Evolutionary conservation across 2,113 vertebrate species (phyloP), one percentile per base, ranked within the genome.

Genomic region (Dasypus novemcinctus): DNA sequence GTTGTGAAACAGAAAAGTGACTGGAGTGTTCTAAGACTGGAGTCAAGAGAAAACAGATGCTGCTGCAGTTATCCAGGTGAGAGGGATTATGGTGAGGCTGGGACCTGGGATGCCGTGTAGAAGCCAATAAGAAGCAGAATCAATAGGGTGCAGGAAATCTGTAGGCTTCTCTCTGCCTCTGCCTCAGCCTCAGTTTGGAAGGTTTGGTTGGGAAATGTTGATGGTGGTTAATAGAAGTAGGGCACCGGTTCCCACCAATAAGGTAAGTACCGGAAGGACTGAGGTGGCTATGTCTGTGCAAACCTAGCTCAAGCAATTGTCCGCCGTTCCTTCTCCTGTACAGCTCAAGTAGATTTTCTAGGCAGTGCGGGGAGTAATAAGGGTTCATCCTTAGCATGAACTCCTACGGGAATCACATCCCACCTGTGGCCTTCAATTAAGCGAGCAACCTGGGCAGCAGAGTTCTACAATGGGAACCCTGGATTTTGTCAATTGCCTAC

Each of bases 391-490:
- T 75, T 33, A 33, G 69, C 54, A 7, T 7, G 31, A 21, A 18
- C 13, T 15, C 27, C 72, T 59, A 1, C 2, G 14, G 68, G 61
- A 64, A 59, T 25, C 31, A 7, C 15, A 20, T 2, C 64, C 52
- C 54, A 25, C 36, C 68, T 1, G 2, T 10, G n/a, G 31, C 38
- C 10, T 0, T 90, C 68, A 33, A 1, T 59, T 23, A 61, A 74
- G 38, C 20, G 59, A 6, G 7, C 38, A 31, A 5, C 11, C 6
- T 5, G n/a, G 61, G 61, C 31, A 11, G 7, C 20, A 41, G 69
- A 31, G n/a, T 13, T n/a, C 29, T 0, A 0, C 0, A 4, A 33
- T 15, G 23, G 20, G 23, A 74, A 11, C 43, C 38, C 68, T 18
- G 25, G 68, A 12, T 75, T 31, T 69, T 54, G 66, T 33, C 54